Base-by-base conservation (phyloP, 2,888 invertebrate species). In the Herminia tarsipennalis region DNA sequence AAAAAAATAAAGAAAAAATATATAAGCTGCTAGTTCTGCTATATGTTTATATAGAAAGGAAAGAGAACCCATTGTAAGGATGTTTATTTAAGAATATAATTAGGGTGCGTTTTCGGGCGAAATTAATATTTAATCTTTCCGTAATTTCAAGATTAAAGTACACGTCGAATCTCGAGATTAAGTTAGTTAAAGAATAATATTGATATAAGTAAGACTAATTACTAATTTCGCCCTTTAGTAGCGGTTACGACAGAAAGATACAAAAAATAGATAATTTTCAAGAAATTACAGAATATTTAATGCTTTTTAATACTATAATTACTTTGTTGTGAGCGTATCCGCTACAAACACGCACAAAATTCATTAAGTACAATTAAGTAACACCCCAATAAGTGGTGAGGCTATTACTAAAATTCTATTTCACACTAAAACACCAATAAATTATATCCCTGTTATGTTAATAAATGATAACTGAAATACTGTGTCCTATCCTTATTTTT, bases 1-100 rank as follows among this genome's bases (percentile, higher is more conserved):
- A 76, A 83, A 79, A 78, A 66, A 81, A 78, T 78, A 76, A 76
- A 76, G 83, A 66, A 56, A 56, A 73, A 70, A 70, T 48, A 64
- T 60, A 76, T 80, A 81, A 76, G 73, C 73, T 50, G 46, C 65
- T 70, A 66, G 43, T 47, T 36, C 45, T 47, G 41, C 34, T 45
- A 55, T 33, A 46, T 18, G 46, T 44, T 34, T 52, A 21, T 8
- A 21, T 13, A 44, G 13, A 17, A 40, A 27, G 8, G 0, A 18
- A 36, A 27, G 2, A 22, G n/a, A 29, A 4, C 24, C 39, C 39
- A 14, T 8, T 33, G n/a, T 33, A 32, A 30, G 32, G 18, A 32
- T 10, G 13, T 27, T 34, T 1, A 16, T 16, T n/a, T 32, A 18
- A 22, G 13, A 16, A 36, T n/a, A 27, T 25, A 36, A 34, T 14